Evolutionary conservation across 2,888 invertebrate species (phyloP).

Genomic region (Marronus borbonicus): DNA sequence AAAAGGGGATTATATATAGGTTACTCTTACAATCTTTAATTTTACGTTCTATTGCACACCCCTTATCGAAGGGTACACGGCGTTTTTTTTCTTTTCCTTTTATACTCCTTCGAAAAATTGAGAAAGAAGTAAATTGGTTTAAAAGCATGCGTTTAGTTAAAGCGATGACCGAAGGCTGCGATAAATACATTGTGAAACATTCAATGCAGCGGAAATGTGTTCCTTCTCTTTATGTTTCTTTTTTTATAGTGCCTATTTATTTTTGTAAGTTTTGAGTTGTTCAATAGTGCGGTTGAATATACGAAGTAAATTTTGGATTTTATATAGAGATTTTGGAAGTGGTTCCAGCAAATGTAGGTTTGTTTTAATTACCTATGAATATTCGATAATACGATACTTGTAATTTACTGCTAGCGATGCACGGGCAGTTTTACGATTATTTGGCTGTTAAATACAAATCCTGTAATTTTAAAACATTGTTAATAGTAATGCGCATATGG

Average conservation of each 20-base stretch:
- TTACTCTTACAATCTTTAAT: conserved; percentile 59
- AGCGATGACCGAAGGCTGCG: conserved; percentile 32
- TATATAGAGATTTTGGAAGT: too few relatives aligned
- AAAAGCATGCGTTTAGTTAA: conserved; percentile 47
- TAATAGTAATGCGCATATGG: background rate
- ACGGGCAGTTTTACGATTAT: too few relatives aligned
- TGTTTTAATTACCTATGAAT: too few relatives aligned
- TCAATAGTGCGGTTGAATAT: background rate
- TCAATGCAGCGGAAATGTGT: conserved; percentile 50
- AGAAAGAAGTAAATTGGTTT: conserved; percentile 51
- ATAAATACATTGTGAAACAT: conserved; percentile 48
- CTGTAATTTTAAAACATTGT: conserved; percentile 9
- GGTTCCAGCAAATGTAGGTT: too few relatives aligned
- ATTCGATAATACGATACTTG: too few relatives aligned
- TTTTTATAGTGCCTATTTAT: background rate
- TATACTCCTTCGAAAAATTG: conserved; percentile 38
- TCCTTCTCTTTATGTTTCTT: background rate
- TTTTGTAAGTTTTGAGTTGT: background rate
- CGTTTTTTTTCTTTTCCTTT: conserved; percentile 22
- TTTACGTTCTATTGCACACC: conserved; percentile 60
- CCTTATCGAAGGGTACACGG: conserved; percentile 50
- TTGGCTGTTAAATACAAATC: too few relatives aligned
- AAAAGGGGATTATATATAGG: conserved; percentile 57
- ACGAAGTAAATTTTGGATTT: background rate
- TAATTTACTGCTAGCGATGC: too few relatives aligned